Evolutionary conservation across 2,797 vertebrate genomes (phyloP).

Genomic region (Heteromormyrus szaboi): DNA sequence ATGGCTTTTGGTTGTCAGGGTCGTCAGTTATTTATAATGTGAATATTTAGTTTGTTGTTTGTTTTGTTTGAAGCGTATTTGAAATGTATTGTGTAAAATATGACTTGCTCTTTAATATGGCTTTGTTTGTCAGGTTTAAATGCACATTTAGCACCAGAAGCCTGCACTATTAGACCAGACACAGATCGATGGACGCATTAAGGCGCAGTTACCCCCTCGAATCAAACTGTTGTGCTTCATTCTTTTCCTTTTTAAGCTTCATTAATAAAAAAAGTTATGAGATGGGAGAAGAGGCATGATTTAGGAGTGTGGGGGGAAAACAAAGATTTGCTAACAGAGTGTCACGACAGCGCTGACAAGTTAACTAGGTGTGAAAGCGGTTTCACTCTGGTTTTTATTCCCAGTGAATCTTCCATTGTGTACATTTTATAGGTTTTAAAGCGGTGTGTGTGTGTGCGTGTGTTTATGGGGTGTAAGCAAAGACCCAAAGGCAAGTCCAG

Average conservation of each 20-base stretch:
- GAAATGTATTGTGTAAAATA: not conserved
- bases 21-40: not conserved
- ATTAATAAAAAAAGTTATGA: not conserved
- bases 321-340: not conserved
- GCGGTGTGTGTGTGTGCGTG: not conserved
- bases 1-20: not conserved
- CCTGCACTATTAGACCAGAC: not conserved
- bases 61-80: not conserved
- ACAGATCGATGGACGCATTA: not conserved
- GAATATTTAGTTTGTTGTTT: not conserved
- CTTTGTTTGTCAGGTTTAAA: not conserved
- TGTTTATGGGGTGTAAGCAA: not conserved
- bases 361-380: constrained; percentile 1
- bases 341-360: not conserved
- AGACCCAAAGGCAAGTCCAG: not conserved
- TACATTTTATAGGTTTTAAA: not conserved
- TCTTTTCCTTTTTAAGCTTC: not conserved
- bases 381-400: not conserved
- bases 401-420: not conserved
- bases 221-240: not conserved
- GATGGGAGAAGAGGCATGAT: not conserved
- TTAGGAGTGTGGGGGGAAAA: not conserved
- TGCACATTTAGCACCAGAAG: not conserved
- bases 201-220: not conserved
- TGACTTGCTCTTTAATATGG: not conserved